A percentile compares a stretch with the other conserved stretches of the same genome.
Conservation (phyloP, 2,113 vertebrate genomes). For the Spea bombifrons region DNA sequence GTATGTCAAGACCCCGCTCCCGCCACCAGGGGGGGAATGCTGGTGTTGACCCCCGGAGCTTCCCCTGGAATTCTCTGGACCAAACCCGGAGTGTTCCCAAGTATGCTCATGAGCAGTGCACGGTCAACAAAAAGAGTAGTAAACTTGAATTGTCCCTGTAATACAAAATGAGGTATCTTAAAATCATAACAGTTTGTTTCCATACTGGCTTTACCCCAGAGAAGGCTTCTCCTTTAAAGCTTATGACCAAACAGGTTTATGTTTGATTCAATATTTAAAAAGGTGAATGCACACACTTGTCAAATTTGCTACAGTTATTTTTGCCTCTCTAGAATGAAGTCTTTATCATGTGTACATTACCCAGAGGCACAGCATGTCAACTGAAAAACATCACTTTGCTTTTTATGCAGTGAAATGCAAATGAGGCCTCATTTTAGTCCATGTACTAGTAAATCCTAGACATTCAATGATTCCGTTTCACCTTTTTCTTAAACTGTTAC, state of each 20-base stretch:
- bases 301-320: neutral
- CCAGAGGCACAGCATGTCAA: slow-evolving; percentile 21
- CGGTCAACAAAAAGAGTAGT: no score
- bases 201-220: neutral
- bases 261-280: neutral
- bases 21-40: no score
- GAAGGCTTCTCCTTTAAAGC: neutral
- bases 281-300: neutral
- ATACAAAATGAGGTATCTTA: no score
- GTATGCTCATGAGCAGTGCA: no score
- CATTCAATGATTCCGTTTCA: slow-evolving; percentile 24
- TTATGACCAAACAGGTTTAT: neutral
- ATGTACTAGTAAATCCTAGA: slow-evolving; percentile 18
- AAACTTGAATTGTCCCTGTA: no score
- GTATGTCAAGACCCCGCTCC: no score
- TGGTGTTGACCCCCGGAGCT: no score
- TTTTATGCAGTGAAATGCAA: slow-evolving; percentile 37
- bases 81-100: no score
- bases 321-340: slow-evolving; percentile 19
- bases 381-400: slow-evolving; percentile 31
- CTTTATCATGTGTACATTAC: slow-evolving; percentile 27
- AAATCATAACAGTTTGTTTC: no score
- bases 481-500: slow-evolving; percentile 3
- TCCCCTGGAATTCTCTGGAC: no score
- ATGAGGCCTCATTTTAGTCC: slow-evolving; percentile 36